Conservation (phyloP, 2,888 invertebrate genomes). For the Bugulina stolonifera region DNA sequence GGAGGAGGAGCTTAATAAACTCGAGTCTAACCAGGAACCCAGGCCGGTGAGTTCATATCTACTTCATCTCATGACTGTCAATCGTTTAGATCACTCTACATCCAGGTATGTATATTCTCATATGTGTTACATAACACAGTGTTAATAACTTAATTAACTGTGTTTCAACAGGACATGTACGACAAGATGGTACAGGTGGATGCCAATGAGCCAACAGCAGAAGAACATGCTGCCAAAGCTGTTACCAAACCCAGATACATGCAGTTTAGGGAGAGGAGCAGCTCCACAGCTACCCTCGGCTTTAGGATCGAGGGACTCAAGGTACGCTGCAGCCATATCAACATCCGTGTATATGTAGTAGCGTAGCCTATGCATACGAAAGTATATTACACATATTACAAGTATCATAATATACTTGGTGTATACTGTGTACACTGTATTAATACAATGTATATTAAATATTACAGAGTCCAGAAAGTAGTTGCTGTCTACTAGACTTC, state of each 20-base stretch:
- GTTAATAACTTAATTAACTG: too few species aligned
- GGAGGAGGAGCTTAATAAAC: constrained; percentile 89
- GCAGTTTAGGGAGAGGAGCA: constrained; percentile 51
- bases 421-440: too few species aligned
- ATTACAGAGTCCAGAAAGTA: constrained; percentile 8
- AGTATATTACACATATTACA: too few species aligned
- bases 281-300: constrained; percentile 45
- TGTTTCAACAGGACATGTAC: constrained; percentile 80
- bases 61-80: background rate
- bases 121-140: too few species aligned
- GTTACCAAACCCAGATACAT: constrained; percentile 73
- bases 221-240: constrained; percentile 81
- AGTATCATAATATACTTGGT: too few species aligned
- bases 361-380: too few species aligned
- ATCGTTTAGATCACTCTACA: too few species aligned
- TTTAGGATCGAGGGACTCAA: constrained; percentile 52
- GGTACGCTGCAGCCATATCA: constrained; percentile 33
- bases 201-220: constrained; percentile 77
- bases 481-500: background rate
- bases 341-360: background rate
- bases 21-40: constrained; percentile 85
- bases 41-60: constrained; percentile 55
- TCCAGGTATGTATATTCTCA: too few species aligned
- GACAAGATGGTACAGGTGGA: constrained; percentile 95
- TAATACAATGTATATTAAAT: too few species aligned